Evolutionary conservation across 2,113 vertebrate genomes (phyloP).

Genomic region (Nesoenas mayeri): DNA sequence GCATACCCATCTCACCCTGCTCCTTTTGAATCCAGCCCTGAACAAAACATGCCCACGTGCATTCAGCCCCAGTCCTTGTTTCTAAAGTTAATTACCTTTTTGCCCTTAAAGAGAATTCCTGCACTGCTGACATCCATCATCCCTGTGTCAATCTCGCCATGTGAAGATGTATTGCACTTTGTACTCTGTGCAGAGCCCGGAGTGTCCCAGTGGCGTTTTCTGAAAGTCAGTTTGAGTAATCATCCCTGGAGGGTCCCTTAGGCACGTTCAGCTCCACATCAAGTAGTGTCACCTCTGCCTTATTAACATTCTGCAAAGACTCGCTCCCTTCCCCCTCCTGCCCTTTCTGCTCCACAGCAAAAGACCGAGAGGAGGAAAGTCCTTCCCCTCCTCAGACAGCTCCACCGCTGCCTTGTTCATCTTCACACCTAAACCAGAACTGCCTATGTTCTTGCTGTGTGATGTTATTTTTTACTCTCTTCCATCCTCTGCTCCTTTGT

Average conservation of each 20-base stretch:
- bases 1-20: neutral
- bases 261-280: neutral
- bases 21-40: neutral
- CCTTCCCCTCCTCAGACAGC: neutral
- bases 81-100: conserved; percentile 5
- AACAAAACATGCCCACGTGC: neutral
- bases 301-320: neutral
- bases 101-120: neutral
- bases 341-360: neutral
- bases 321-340: fast-evolving
- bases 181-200: neutral
- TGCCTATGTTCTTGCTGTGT: neutral
- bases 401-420: neutral
- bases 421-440: neutral
- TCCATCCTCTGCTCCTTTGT: neutral
- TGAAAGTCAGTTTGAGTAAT: conserved; percentile 24
- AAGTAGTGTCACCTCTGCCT: neutral
- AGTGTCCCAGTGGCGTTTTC: neutral
- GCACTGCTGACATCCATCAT: neutral
- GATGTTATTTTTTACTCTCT: neutral
- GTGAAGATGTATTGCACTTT: neutral
- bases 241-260: neutral
- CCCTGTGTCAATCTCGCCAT: neutral
- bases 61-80: neutral
- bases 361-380: neutral